Conservation (phyloP, 2,797 vertebrate genomes). For the Coccyzus lansbergi region DNA sequence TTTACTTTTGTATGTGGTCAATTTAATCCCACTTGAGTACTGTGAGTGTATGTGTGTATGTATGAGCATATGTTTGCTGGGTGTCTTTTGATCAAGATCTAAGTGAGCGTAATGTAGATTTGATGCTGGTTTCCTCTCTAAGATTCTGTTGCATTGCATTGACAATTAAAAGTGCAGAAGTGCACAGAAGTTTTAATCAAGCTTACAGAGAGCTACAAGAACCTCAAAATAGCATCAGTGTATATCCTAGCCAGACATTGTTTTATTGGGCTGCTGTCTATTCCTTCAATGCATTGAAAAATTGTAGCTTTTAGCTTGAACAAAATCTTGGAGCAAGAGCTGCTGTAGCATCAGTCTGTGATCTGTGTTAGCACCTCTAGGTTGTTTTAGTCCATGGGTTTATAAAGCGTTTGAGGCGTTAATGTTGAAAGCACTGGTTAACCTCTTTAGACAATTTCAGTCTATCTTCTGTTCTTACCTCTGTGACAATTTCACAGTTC, state of each 20-base stretch:
- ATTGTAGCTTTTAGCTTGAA: background rate
- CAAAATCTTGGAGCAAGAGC: background rate
- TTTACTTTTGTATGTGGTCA: background rate
- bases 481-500: background rate
- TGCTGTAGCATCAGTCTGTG: background rate
- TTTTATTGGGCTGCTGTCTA: background rate
- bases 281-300: background rate
- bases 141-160: background rate
- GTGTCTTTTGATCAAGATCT: background rate
- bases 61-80: background rate
- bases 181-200: background rate
- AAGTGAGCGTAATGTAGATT: background rate
- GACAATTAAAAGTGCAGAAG: background rate
- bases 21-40: background rate
- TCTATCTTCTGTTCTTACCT: background rate
- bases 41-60: background rate
- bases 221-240: background rate
- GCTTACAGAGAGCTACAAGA: background rate
- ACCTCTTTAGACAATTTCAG: background rate
- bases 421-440: background rate
- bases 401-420: background rate
- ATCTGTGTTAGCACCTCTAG: too few species aligned
- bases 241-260: background rate
- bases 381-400: background rate
- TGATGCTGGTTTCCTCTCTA: background rate